phyloP scores from a whole-genome alignment of 2,797 vertebrate genomes.

The Chlorospingus semifuscus region DNA sequence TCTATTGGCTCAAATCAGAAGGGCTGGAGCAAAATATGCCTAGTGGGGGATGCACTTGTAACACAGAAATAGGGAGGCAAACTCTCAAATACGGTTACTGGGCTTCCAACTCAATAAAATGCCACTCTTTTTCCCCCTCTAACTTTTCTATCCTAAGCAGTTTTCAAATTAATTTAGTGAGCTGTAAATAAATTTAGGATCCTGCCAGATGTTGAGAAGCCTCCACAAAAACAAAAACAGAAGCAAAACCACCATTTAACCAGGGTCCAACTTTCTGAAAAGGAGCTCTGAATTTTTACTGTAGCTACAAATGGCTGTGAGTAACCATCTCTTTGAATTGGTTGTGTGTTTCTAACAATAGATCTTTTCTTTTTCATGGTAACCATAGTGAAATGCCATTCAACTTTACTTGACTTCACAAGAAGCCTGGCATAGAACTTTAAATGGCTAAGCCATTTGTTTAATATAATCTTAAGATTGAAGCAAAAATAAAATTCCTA shows the following conservation, averaged over 20 bases:
- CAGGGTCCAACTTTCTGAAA: background rate
- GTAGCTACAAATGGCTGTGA: background rate
- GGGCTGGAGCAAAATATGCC: background rate
- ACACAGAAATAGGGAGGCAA: background rate
- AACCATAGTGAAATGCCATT: conserved; percentile 36
- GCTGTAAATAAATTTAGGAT: background rate
- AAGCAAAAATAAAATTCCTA: background rate
- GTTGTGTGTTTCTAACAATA: conserved; percentile 26
- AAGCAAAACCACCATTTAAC: background rate
- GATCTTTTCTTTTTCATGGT: conserved; percentile 21
- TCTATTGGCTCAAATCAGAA: background rate
- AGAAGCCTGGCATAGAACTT: background rate
- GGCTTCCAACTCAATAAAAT: background rate
- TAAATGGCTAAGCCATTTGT: conserved; percentile 1
- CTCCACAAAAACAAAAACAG: background rate
- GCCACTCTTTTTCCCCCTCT: background rate
- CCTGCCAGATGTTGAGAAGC: background rate
- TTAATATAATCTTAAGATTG: background rate
- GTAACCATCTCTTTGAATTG: conserved; percentile 60
- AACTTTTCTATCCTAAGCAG: background rate
- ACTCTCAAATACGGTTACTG: background rate
- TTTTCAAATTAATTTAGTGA: background rate
- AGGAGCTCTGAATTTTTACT: conserved; percentile 29
- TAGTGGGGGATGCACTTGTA: background rate
- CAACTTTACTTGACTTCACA: conserved; percentile 28